Evolutionary conservation across 2,113 vertebrate genomes (phyloP).

Genomic region (Hydropotes inermis): DNA sequence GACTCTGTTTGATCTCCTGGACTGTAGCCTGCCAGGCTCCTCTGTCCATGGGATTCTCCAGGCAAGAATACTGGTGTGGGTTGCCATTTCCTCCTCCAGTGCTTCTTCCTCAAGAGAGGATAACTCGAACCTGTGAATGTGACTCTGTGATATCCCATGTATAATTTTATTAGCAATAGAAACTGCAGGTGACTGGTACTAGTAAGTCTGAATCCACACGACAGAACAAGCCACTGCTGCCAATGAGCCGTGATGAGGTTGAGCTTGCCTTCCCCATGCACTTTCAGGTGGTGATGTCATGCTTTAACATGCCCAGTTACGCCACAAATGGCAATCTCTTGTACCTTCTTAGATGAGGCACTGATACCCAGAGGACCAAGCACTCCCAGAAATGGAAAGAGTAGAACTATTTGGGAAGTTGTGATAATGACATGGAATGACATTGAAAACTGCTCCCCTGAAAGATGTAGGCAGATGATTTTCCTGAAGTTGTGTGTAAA

Average conservation of each 20-base stretch:
- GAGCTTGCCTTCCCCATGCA: background rate
- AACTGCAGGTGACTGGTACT: constrained; percentile 8
- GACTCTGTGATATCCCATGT: background rate
- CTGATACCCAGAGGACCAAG: background rate
- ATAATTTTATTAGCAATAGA: constrained; percentile 16
- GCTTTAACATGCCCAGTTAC: background rate
- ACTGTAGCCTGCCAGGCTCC: background rate
- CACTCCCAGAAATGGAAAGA: background rate
- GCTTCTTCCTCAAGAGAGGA: background rate
- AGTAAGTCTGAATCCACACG: background rate
- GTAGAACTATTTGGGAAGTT: background rate
- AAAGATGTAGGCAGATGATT: background rate
- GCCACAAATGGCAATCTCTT: background rate
- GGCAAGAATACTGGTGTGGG: background rate
- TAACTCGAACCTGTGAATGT: background rate
- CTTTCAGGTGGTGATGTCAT: background rate
- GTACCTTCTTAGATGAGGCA: background rate
- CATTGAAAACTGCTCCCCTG: background rate
- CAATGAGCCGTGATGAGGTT: background rate
- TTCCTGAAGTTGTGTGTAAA: background rate
- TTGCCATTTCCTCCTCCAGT: background rate
- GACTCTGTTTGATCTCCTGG: background rate
- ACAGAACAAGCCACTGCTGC: background rate
- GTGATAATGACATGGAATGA: background rate
- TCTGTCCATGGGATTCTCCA: background rate